Conservation (phyloP, 23 tunicate species). For the Clavelina lepadiformis region DNA sequence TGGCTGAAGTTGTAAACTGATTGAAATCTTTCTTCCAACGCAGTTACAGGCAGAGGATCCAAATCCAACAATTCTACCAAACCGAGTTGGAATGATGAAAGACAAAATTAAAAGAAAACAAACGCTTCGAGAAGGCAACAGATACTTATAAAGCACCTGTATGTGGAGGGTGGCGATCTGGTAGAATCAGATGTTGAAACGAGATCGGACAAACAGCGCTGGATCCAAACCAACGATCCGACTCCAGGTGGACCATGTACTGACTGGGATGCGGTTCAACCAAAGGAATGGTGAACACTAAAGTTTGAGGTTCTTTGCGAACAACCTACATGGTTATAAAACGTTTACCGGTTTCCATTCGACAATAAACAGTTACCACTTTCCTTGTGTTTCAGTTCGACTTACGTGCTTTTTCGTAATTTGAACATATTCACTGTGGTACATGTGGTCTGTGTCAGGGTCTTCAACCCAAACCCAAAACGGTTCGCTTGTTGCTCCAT, state of each 20-base stretch:
- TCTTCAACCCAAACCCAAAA: slow-evolving; percentile 99
- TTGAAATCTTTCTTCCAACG: slow-evolving; percentile 63
- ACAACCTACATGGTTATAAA: slow-evolving; percentile 50
- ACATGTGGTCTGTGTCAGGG: slow-evolving; percentile 91
- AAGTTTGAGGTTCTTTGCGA: slow-evolving; percentile 43
- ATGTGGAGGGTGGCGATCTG: slow-evolving; percentile 97
- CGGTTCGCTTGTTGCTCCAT: slow-evolving; percentile 75
- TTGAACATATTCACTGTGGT: slow-evolving; percentile 86
- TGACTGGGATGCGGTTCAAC: slow-evolving; percentile 88
- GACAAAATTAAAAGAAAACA: no score
- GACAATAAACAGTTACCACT: not conserved
- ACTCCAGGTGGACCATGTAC: slow-evolving; percentile 86
- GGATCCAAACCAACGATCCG: slow-evolving; percentile 96
- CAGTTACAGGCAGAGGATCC: slow-evolving; percentile 86
- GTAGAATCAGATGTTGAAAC: slow-evolving; percentile 81
- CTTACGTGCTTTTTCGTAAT: slow-evolving; percentile 73
- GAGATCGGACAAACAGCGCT: slow-evolving; percentile 84
- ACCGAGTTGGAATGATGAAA: no score
- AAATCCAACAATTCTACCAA: slow-evolving; percentile 76
- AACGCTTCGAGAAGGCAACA: not conserved
- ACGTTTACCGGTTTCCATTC: not conserved
- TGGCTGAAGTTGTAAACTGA: slow-evolving; percentile 93
- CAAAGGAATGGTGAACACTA: slow-evolving; percentile 91
- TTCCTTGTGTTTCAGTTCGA: not conserved
- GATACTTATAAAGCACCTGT: slow-evolving; percentile 44